A percentile compares a stretch with the other conserved stretches of the same genome.
Evolutionary conservation across 2,888 invertebrate species (phyloP).

Genomic region (Phasia obesa): DNA sequence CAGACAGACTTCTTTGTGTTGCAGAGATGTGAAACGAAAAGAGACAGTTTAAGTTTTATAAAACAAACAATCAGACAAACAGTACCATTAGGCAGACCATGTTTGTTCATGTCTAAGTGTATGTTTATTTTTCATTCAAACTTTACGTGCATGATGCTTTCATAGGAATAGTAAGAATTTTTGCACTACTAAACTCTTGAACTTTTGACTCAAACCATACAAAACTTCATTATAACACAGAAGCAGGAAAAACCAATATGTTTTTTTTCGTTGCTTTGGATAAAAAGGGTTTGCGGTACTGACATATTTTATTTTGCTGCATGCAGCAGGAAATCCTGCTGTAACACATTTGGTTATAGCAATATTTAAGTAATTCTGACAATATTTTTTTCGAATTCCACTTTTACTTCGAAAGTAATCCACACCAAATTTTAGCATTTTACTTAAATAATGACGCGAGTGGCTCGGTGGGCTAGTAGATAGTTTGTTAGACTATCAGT

Average conservation of each 20-base stretch:
- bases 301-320: too few species aligned
- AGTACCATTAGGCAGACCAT: neutral
- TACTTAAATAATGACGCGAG: too few species aligned
- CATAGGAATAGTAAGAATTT: slow-evolving; percentile 13
- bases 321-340: too few species aligned
- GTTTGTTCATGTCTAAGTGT: slow-evolving; percentile 26
- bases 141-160: slow-evolving; percentile 2
- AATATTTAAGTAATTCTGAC: too few species aligned
- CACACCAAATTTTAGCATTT: too few species aligned
- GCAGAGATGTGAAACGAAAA: slow-evolving; percentile 8
- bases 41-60: slow-evolving; percentile 40
- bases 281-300: slow-evolving; percentile 22
- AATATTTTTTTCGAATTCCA: too few species aligned
- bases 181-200: slow-evolving; percentile 60
- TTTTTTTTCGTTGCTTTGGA: neutral
- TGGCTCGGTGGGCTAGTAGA: too few species aligned
- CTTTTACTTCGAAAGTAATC: too few species aligned
- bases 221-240: neutral
- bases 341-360: too few species aligned
- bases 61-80: neutral
- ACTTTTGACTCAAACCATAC: slow-evolving; percentile 43
- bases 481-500: too few species aligned
- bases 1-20: neutral
- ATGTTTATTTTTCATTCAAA: slow-evolving; percentile 21
- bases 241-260: slow-evolving; percentile 6